A percentile compares a stretch with the other conserved stretches of the same genome.
These are phyloP conservation scores for Neoaliturus tenellus DNA, from an alignment of 2,888 invertebrate species.

Conservation along the genomic window DNA sequence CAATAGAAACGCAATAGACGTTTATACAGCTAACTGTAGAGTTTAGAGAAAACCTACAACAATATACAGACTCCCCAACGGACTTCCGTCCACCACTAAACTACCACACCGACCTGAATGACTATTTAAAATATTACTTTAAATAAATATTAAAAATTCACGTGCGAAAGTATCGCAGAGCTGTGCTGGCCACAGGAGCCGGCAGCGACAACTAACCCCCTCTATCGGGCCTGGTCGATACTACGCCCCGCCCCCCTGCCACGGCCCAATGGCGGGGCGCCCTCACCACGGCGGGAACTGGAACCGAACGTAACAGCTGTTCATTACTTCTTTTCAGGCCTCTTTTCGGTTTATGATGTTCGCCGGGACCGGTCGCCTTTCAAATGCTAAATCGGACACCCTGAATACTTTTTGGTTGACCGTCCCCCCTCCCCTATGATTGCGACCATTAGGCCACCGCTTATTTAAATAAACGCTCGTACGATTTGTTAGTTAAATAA, in stretches of 20 bases:
- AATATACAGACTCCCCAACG: neutral
- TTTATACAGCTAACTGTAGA: neutral
- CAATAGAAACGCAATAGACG: neutral
- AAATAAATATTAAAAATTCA: conserved; percentile 44
- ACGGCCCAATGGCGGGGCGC: conserved; percentile 29
- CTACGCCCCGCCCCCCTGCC: conserved; percentile 23
- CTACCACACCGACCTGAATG: neutral
- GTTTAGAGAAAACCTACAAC: neutral
- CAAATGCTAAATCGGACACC: conserved; percentile 52
- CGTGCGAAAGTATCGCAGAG: conserved; percentile 24
- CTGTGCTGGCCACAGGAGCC: conserved; percentile 40
- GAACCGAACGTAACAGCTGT: conserved; percentile 41
- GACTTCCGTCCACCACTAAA: neutral
- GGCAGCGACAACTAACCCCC: conserved; percentile 47
- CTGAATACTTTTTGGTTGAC: conserved; percentile 51
- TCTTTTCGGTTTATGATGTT: conserved; percentile 50
- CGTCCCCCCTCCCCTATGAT: conserved; percentile 23
- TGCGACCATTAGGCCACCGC: conserved; percentile 39
- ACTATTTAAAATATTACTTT: conserved; percentile 22
- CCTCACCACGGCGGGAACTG: conserved; percentile 26
- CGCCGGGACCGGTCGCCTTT: conserved; percentile 30
- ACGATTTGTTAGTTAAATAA: conserved; percentile 46
- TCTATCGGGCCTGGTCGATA: conserved; percentile 49
- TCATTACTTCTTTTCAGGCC: conserved; percentile 52
- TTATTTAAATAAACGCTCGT: conserved; percentile 41